These are phyloP conservation scores for Augochlorella aurata DNA, from an alignment of 2,888 invertebrate genomes.

Conservation along the genomic window DNA sequence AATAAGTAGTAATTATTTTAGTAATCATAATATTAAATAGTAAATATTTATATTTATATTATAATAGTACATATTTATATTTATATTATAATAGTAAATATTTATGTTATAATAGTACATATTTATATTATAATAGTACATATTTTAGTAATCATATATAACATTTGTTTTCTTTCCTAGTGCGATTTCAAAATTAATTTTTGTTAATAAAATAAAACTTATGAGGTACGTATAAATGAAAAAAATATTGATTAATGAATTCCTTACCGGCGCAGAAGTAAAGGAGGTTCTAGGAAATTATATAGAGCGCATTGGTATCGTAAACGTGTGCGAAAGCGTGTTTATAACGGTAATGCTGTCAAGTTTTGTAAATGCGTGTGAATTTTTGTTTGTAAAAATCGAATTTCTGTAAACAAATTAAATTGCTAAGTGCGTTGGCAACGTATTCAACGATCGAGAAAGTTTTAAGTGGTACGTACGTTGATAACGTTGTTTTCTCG, in stretches of 20 bases:
- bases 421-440: background rate
- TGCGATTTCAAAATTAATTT: background rate
- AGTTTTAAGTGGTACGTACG: slow-evolving; percentile 12
- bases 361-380: slow-evolving; percentile 18
- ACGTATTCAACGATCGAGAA: background rate
- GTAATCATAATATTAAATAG: too few species aligned
- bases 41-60: too few species aligned
- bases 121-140: too few species aligned
- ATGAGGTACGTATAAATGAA: background rate
- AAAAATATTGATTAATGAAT: slow-evolving; percentile 8
- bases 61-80: too few species aligned
- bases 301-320: slow-evolving; percentile 41
- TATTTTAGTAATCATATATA: too few species aligned
- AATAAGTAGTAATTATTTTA: too few species aligned
- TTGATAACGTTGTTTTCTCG: background rate
- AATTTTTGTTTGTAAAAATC: slow-evolving; percentile 10
- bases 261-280: slow-evolving; percentile 18
- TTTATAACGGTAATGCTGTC: slow-evolving; percentile 29
- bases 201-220: background rate
- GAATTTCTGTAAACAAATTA: slow-evolving; percentile 1
- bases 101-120: too few species aligned
- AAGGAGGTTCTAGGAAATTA: slow-evolving; percentile 13
- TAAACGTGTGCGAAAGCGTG: slow-evolving; percentile 26
- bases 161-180: background rate
- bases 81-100: too few species aligned